These are phyloP conservation scores for Heliconius erato DNA, from an alignment of 2,888 invertebrate genomes.

Conservation along the genomic window DNA sequence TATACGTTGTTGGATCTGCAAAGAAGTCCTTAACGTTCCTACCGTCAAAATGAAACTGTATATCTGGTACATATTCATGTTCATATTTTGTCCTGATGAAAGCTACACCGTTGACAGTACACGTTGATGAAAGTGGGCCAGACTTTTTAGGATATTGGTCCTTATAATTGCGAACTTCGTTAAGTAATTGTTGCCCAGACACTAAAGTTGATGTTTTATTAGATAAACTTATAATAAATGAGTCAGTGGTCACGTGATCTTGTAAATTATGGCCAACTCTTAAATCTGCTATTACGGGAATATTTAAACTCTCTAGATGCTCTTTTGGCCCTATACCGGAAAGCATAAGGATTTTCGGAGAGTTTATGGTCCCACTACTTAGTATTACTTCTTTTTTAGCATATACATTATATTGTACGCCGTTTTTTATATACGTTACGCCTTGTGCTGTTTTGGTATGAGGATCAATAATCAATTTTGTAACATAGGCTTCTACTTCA, in stretches of 20 bases:
- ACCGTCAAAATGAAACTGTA: conserved; percentile 88
- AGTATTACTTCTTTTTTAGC: conserved; percentile 88
- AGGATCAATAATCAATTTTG: conserved; percentile 87
- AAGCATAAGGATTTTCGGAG: conserved; percentile 88
- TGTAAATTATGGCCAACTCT: conserved; percentile 91
- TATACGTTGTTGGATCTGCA: conserved; percentile 83
- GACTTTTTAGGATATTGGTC: conserved; percentile 69
- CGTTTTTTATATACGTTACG: conserved; percentile 73
- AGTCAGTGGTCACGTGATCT: conserved; percentile 89
- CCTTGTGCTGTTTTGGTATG: conserved; percentile 79
- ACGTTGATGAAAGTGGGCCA: conserved; percentile 85
- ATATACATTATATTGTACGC: conserved; percentile 72
- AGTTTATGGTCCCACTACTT: conserved; percentile 87
- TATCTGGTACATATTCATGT: conserved; percentile 85
- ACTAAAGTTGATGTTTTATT: conserved; percentile 85
- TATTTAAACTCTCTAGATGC: conserved; percentile 82
- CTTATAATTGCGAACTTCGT: conserved; percentile 79
- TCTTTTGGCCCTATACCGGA: conserved; percentile 88
- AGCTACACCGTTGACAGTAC: conserved; percentile 84
- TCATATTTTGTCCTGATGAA: conserved; percentile 86
- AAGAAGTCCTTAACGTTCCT: conserved; percentile 85
- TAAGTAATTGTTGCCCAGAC: conserved; percentile 67
- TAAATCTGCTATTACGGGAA: conserved; percentile 87
- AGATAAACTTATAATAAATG: conserved; percentile 76
- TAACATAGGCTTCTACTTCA: conserved; percentile 82